phyloP scores from a whole-genome alignment of 2,113 vertebrate genomes.

The Euleptes europaea region DNA sequence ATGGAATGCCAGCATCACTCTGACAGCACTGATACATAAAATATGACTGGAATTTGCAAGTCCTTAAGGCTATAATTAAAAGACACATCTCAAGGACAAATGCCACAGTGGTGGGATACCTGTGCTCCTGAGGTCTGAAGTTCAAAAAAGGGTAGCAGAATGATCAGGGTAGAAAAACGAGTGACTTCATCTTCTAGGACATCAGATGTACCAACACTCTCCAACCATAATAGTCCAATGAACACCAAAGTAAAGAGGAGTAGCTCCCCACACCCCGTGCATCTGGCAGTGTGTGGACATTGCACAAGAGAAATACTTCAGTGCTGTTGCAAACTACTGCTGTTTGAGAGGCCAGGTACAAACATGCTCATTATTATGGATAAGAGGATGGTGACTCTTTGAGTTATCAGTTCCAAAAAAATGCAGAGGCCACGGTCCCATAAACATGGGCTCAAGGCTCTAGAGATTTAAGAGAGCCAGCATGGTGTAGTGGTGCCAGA shows the following conservation, averaged over 20 bases:
- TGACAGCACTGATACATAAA: background rate
- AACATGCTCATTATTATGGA: background rate
- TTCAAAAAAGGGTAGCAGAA: background rate
- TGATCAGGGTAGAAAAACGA: background rate
- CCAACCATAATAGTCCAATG: no score
- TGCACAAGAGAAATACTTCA: background rate
- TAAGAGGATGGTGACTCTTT: no score
- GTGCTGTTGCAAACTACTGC: background rate
- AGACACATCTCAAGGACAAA: background rate
- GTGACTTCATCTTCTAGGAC: background rate
- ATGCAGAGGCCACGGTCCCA: background rate
- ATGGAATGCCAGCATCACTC: background rate
- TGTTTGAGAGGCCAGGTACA: background rate
- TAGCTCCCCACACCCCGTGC: background rate
- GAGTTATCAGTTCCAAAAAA: background rate
- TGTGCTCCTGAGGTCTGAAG: background rate
- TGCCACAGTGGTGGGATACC: background rate
- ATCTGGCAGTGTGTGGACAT: background rate
- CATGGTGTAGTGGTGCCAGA: no score
- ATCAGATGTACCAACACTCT: no score
- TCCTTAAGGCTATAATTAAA: background rate
- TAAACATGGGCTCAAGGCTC: background rate
- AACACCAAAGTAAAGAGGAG: background rate
- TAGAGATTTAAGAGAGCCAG: no score
- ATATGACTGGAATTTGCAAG: background rate